Evolutionary conservation across 1,140 invertebrate genomes (phyloP), one percentile per base, ranked within the genome.

Genomic region (Lasioglossum albipes): DNA sequence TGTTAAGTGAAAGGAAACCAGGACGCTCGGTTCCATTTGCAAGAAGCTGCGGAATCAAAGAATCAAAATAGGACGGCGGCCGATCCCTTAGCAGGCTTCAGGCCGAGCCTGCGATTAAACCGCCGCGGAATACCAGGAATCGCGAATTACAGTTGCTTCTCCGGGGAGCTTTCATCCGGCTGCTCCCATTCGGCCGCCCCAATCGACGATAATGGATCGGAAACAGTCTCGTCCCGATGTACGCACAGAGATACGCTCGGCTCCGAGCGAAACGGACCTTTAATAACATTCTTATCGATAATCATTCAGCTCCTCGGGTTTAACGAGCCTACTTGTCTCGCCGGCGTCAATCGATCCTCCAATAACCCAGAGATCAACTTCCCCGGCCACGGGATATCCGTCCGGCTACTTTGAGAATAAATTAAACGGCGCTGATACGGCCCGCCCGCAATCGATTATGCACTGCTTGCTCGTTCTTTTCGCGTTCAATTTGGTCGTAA

Each of bases 61-160:
- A 45, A 45, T 52, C 52, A 13, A 54, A 74, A 81, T 77, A 36
- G 79, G 72, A 69, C 57, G 27, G 27, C 57, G 57, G 10, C 57
- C 81, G 77, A 84, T 85, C 79, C 54, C 57, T 81, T 45, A 70
- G 75, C 61, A 59, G 66, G 57, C 36, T n/a, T 66, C 36, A 27
- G 67, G 84, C 84, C 88, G 41, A 41, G 72, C 62, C 79, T 52
- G 79, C 83, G 67, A 88, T 90, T 89, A 87, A 88, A 82, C 73
- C 70, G 59, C 66, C 86, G 81, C 77, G 89, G 89, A 88, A 89
- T 89, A 79, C 75, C 78, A 36, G 76, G 42, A 71, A 69, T 27
- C 64, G 54, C 42, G 49, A 59, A 71, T 52, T 73, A 31, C 59
- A 20, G 42, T 49, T 61, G 59, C 57, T 65, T 59, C 83, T 75